Base-by-base conservation (phyloP, 2,113 vertebrate species). In the Scophthalmus maximus region DNA sequence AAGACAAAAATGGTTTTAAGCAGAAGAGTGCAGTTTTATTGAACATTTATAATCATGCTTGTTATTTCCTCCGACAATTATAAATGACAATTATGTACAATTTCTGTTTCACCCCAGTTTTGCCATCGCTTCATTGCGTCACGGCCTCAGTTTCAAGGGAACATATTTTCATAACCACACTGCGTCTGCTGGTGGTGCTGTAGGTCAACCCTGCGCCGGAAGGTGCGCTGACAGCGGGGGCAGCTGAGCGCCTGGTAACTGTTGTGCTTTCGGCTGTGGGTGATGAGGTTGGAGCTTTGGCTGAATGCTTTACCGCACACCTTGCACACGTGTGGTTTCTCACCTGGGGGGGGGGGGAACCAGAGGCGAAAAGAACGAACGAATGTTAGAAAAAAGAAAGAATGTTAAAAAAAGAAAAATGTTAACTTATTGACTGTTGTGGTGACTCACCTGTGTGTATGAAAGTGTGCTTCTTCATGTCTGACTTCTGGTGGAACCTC, bases 401-500 rank as follows among this genome's bases (percentile, higher is more conserved):
- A n/a, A n/a, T n/a, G n/a, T n/a, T n/a, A n/a, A n/a, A n/a, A n/a
- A n/a, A n/a, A n/a, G n/a, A n/a, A n/a, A n/a, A n/a, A n/a, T n/a
- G n/a, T n/a, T n/a, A n/a, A n/a, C n/a, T n/a, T n/a, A n/a, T n/a
- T n/a, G n/a, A n/a, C 5, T 46, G 26, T 1, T 8, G 53, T 5
- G 5, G 23, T 14, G 50, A 23, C 82, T 76, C 51, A 94, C 94
- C 94, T 73, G 94, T 94, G 91, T 95, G 94, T 63, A 92, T 94
- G 81, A 94, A 95, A 26, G 94, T 95, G 81, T 95, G 94, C 64
- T 95, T 95, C 88, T 95, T 95, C 94, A 95, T 95, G 82, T 95
- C 94, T 1, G 94, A 95, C 72, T 94, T 95, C 91, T 95, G 94
- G 89, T 95, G 94, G 80, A 94, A 94, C 36, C 93, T 85, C 62